A percentile compares a stretch with the other conserved stretches of the same genome.
These are phyloP conservation scores for Fragariocoptes setiger DNA, from an alignment of 1,140 invertebrate genomes.

Conservation along the genomic window DNA sequence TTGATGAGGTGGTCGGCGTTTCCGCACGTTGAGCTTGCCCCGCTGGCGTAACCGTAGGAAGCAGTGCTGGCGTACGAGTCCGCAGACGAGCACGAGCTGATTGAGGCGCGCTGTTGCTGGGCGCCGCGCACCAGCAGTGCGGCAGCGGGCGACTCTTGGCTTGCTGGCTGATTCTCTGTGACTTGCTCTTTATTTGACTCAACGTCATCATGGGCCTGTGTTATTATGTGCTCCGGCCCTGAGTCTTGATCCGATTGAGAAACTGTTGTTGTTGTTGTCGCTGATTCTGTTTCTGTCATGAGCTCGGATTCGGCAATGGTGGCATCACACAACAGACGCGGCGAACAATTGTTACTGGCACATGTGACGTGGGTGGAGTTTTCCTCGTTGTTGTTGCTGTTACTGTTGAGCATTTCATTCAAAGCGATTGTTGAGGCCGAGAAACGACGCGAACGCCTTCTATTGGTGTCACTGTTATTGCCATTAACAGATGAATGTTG, in stretches of 20 bases:
- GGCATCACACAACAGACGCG: not conserved
- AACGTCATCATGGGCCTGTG: too few relatives aligned
- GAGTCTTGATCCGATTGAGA: not conserved
- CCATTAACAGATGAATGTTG: too few relatives aligned
- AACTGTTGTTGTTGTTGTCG: not conserved
- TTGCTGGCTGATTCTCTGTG: too few relatives aligned
- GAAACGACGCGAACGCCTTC: too few relatives aligned
- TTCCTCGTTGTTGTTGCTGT: not conserved
- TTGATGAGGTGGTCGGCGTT: too few relatives aligned
- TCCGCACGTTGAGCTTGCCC: too few relatives aligned
- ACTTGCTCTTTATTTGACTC: too few relatives aligned
- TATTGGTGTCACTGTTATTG: too few relatives aligned
- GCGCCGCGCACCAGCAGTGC: constrained; percentile 7
- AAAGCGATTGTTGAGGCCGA: not conserved
- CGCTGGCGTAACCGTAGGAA: constrained; percentile 2
- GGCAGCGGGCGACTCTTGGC: too few relatives aligned
- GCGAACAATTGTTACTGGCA: not conserved
- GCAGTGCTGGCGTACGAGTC: constrained; percentile 7
- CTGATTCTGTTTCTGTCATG: not conserved
- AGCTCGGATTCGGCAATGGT: too few relatives aligned
- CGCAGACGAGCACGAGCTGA: constrained; percentile 6
- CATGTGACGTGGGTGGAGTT: not conserved
- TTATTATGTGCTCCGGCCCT: not conserved
- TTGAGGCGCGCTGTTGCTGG: constrained; percentile 12
- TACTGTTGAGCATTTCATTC: constrained; percentile 1